Evolutionary conservation across 2,888 invertebrate genomes (phyloP).

Genomic region (Synergus japonicus): DNA sequence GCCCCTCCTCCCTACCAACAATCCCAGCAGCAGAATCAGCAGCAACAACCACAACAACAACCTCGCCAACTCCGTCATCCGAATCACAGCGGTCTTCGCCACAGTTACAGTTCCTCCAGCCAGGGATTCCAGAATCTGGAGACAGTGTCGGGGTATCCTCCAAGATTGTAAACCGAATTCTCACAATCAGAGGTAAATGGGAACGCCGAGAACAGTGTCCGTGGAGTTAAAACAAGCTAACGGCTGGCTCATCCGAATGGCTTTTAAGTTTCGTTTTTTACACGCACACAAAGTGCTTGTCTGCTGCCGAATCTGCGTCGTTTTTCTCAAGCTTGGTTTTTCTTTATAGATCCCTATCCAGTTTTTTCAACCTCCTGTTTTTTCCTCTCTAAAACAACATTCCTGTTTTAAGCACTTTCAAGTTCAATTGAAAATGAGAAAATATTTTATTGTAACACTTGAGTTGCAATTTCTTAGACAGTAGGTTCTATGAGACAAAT

Average conservation of each 20-base stretch:
- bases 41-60: constrained; percentile 56
- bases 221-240: constrained; percentile 45
- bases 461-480: not conserved
- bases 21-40: constrained; percentile 55
- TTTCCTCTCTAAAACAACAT: not conserved
- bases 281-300: constrained; percentile 34
- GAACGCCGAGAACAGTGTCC: constrained; percentile 16
- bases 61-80: constrained; percentile 58
- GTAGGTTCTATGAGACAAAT: not conserved
- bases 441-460: not conserved
- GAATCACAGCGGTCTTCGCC: constrained; percentile 60
- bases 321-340: constrained; percentile 37
- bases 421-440: not conserved
- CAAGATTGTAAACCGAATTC: constrained; percentile 74
- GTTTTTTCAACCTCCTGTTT: constrained; percentile 29
- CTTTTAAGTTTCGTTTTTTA: constrained; percentile 50
- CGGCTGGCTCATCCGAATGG: constrained; percentile 51
- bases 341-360: constrained; percentile 32
- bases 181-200: constrained; percentile 71
- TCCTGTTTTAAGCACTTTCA: constrained; percentile 20
- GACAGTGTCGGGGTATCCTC: constrained; percentile 71
- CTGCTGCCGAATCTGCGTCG: constrained; percentile 20
- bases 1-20: constrained; percentile 44
- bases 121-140: constrained; percentile 60
- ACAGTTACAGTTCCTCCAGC: constrained; percentile 61